Base-by-base conservation (phyloP, 2,888 invertebrate genomes). In the Limenitis camilla region DNA sequence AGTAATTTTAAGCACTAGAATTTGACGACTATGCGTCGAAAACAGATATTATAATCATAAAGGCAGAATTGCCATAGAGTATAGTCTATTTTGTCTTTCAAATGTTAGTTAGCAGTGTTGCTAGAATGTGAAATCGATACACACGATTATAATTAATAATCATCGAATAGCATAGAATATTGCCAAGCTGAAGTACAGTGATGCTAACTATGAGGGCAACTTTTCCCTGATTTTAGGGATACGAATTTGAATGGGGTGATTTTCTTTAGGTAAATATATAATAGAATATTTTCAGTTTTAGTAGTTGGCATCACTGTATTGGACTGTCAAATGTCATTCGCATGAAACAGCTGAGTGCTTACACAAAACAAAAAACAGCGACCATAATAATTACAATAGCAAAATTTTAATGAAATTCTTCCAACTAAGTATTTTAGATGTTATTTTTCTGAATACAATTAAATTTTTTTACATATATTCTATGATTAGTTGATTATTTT, bases 341-440 rank as follows among this genome's bases (percentile, higher is more conserved):
- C 35, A 10, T 27, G 10, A 44, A 44, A 45, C 47, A 47, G 52
- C 48, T 56, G 49, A 48, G 40, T 29, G 42, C 38, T 56, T 46
- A 56, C 49, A 46, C 46, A 42, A 48, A 40, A 43, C 71, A 9
- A 42, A 80, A 82, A 83, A 84, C 71, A 77, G 72, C 36, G 29
- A 29, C 28, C 19, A 73, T 81, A 81, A 76, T 76, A 70, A 40
- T 48, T 76, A 50, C 58, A 53, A 68, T 73, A 67, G 72, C 76
- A 78, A 84, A 83, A 79, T 83, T 81, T 83, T 79, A 74, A 81
- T 80, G 76, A 79, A 76, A 72, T 76, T 76, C 71, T 63, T 70
- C 69, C 67, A 69, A 68, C 65, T 71, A 70, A 71, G 69, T 73
- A 74, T 71, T 73, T 77, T 81, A 68, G 66, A 59, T 52, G 51